A percentile compares a stretch with the other conserved stretches of the same genome.
Evolutionary conservation across 2,113 vertebrate genomes (phyloP).

Genomic region (Arenaria interpres): DNA sequence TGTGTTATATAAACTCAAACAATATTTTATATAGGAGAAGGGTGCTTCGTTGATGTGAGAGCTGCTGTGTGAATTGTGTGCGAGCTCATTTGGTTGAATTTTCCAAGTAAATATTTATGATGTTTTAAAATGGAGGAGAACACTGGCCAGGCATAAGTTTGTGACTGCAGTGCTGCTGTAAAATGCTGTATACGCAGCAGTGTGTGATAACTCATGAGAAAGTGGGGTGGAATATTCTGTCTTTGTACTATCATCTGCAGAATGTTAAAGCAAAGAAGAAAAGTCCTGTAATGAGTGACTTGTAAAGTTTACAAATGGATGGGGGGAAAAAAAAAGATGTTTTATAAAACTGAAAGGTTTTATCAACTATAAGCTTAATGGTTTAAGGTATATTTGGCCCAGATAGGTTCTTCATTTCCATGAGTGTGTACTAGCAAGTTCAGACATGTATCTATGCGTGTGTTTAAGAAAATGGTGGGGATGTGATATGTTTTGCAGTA

Average conservation of each 20-base stretch:
- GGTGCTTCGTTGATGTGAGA: neutral
- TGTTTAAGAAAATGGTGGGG: neutral
- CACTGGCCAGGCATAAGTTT: neutral
- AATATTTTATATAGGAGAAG: neutral
- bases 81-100: neutral
- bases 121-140: neutral
- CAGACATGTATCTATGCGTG: neutral
- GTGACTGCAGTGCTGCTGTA: neutral
- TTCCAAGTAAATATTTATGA: neutral
- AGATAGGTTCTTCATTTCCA: neutral
- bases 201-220: neutral
- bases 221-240: neutral
- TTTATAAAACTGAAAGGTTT: neutral
- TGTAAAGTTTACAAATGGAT: neutral
- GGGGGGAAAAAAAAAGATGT: rapidly evolving
- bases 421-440: neutral
- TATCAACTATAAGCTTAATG: neutral
- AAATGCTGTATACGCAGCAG: neutral
- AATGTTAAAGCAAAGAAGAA: neutral
- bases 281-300: neutral
- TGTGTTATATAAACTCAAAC: neutral
- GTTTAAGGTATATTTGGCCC: neutral
- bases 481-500: neutral
- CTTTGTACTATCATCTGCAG: neutral
- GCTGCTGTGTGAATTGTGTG: neutral